A percentile compares a stretch with the other conserved stretches of the same genome.
phyloP scores from a whole-genome alignment of 2,888 invertebrate genomes.

The Idaea straminata region DNA sequence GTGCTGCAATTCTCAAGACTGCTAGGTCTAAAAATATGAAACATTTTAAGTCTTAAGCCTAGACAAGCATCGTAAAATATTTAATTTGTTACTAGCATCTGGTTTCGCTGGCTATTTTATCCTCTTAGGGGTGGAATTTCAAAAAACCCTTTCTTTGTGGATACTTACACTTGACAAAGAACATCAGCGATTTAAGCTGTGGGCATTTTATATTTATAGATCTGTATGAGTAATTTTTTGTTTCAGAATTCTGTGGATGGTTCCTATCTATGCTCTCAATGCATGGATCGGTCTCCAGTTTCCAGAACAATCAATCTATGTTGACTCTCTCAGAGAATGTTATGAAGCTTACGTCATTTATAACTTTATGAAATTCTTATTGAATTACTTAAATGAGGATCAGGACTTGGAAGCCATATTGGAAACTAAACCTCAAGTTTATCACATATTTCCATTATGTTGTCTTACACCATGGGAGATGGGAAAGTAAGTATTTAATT shows the following conservation, averaged over 20 bases:
- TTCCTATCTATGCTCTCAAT: slow-evolving; percentile 97
- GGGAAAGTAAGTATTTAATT: slow-evolving; percentile 86
- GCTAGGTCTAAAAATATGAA: too few relatives aligned
- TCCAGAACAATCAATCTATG: slow-evolving; percentile 93
- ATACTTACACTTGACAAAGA: too few relatives aligned
- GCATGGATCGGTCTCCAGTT: slow-evolving; percentile 95
- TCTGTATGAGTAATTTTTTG: not conserved
- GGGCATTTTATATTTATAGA: not conserved
- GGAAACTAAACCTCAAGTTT: slow-evolving; percentile 90
- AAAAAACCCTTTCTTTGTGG: too few relatives aligned
- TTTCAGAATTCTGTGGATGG: slow-evolving; percentile 96
- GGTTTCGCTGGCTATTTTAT: too few relatives aligned
- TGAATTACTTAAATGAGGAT: slow-evolving; percentile 93
- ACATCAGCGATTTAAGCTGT: too few relatives aligned
- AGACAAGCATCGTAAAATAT: too few relatives aligned
- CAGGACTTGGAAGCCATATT: slow-evolving; percentile 91
- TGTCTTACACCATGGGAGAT: slow-evolving; percentile 96
- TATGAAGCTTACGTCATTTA: slow-evolving; percentile 99
- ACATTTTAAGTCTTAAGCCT: too few relatives aligned
- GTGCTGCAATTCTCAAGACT: too few relatives aligned
- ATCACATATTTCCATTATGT: slow-evolving; percentile 95
- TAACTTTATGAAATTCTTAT: slow-evolving; percentile 96
- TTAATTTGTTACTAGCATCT: too few relatives aligned
- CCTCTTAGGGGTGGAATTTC: too few relatives aligned
- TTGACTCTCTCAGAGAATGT: slow-evolving; percentile 96